Evolutionary conservation across 2,888 invertebrate genomes (phyloP).

Genomic region (Agonopterix subpropinquella): DNA sequence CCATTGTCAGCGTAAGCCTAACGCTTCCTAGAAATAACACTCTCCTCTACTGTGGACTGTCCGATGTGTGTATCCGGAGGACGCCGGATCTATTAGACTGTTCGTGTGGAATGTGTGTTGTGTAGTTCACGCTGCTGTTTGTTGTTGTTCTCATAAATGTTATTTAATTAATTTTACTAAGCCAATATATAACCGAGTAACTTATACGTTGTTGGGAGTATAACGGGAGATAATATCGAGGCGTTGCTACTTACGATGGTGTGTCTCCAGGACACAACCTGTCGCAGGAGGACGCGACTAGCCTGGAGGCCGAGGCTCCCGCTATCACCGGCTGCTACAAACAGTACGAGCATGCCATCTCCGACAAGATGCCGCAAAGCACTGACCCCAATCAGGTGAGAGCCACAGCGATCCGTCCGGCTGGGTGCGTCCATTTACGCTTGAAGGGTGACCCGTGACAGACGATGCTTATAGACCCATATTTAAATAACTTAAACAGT

Average conservation of each 20-base stretch:
- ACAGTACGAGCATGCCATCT: slow-evolving; percentile 82
- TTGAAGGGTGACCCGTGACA: background rate
- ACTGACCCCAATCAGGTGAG: slow-evolving; percentile 61
- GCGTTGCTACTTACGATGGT: slow-evolving; percentile 68
- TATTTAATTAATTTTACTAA: slow-evolving; percentile 30
- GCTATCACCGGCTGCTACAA: slow-evolving; percentile 86
- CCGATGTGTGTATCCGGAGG: slow-evolving; percentile 70
- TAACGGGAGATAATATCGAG: slow-evolving; percentile 23
- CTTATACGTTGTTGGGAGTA: slow-evolving; percentile 30
- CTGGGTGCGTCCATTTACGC: slow-evolving; percentile 38
- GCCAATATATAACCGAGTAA: slow-evolving; percentile 20
- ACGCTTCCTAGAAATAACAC: slow-evolving; percentile 70
- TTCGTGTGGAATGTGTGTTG: slow-evolving; percentile 71
- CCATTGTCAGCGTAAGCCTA: slow-evolving; percentile 73
- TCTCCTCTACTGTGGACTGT: slow-evolving; percentile 57
- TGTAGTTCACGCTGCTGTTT: slow-evolving; percentile 65
- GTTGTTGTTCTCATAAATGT: slow-evolving; percentile 47
- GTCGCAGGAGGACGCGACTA: slow-evolving; percentile 92
- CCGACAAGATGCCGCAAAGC: slow-evolving; percentile 54
- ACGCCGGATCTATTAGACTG: slow-evolving; percentile 62
- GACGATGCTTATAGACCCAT: no score
- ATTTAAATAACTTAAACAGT: no score
- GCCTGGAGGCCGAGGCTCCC: slow-evolving; percentile 85
- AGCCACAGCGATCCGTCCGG: slow-evolving; percentile 7
- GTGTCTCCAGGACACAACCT: slow-evolving; percentile 90